Evolutionary conservation across 2,113 vertebrate genomes (phyloP).

Genomic region (Chaetops frenatus): DNA sequence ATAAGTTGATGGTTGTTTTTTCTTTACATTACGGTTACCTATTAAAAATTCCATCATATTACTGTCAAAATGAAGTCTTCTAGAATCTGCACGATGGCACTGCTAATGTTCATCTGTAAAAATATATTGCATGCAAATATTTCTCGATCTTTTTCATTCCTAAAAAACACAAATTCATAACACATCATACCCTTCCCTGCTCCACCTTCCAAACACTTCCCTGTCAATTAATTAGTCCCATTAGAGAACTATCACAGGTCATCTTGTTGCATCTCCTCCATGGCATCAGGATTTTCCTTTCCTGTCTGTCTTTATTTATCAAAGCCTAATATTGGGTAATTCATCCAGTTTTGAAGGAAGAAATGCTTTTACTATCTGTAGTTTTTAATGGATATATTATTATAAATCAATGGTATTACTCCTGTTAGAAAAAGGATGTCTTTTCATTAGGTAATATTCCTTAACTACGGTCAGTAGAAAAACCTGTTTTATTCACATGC

Average conservation of each 20-base stretch:
- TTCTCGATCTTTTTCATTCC: not conserved
- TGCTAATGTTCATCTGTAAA: not conserved
- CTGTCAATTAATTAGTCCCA: not conserved
- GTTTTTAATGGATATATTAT: not conserved
- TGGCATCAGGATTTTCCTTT: not conserved
- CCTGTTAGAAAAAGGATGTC: accelerated
- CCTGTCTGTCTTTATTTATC: not conserved
- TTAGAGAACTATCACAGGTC: not conserved
- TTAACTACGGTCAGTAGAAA: not conserved
- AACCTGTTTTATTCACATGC: not conserved
- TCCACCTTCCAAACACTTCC: not conserved
- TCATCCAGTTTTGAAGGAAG: not conserved
- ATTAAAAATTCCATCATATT: not conserved
- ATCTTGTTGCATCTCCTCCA: not conserved
- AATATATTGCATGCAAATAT: not conserved
- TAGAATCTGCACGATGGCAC: not conserved
- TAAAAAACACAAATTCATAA: not conserved
- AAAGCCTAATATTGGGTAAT: not conserved
- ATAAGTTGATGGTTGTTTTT: not conserved
- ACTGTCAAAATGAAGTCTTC: not conserved
- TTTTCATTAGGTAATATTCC: not conserved
- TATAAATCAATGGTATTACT: not conserved
- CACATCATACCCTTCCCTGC: not conserved
- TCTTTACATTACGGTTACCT: not conserved
- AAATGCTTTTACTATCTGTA: not conserved